Conservation (phyloP, 1,140 invertebrate genomes). For the Mercenaria mercenaria region DNA sequence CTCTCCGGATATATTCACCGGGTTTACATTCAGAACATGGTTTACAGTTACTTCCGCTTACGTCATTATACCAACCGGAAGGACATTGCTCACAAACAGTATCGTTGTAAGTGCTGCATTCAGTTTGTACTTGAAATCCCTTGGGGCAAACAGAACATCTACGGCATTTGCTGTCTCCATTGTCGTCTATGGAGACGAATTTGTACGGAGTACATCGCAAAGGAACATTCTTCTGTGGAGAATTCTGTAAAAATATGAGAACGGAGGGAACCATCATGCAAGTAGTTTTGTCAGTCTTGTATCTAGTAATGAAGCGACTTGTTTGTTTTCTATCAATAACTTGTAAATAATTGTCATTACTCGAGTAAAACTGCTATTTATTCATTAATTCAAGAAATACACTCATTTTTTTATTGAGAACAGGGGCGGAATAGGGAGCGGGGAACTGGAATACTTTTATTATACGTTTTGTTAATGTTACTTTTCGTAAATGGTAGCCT, state of each 20-base stretch:
- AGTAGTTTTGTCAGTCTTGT: too few relatives aligned
- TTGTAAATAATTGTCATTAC: too few relatives aligned
- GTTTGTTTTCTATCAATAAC: too few relatives aligned
- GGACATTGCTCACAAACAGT: not conserved
- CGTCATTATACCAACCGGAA: slow-evolving; percentile 34
- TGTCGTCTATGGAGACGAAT: not conserved
- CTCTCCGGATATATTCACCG: not conserved
- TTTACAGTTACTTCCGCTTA: slow-evolving; percentile 13
- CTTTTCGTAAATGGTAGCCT: too few relatives aligned
- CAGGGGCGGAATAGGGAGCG: too few relatives aligned
- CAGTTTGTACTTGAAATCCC: not conserved
- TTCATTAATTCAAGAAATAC: too few relatives aligned
- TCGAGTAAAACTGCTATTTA: too few relatives aligned
- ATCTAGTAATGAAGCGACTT: too few relatives aligned
- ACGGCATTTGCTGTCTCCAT: not conserved
- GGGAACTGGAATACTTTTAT: too few relatives aligned
- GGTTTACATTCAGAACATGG: not conserved
- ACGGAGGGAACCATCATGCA: too few relatives aligned
- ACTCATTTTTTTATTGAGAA: too few relatives aligned
- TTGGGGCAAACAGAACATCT: not conserved
- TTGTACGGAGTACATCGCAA: not conserved
- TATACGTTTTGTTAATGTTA: too few relatives aligned
- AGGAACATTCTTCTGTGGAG: not conserved
- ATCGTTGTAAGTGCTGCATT: not conserved
- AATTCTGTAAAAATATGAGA: not conserved